Evolutionary conservation across 1,140 invertebrate genomes (phyloP).

Genomic region (Penaeus indicus): DNA sequence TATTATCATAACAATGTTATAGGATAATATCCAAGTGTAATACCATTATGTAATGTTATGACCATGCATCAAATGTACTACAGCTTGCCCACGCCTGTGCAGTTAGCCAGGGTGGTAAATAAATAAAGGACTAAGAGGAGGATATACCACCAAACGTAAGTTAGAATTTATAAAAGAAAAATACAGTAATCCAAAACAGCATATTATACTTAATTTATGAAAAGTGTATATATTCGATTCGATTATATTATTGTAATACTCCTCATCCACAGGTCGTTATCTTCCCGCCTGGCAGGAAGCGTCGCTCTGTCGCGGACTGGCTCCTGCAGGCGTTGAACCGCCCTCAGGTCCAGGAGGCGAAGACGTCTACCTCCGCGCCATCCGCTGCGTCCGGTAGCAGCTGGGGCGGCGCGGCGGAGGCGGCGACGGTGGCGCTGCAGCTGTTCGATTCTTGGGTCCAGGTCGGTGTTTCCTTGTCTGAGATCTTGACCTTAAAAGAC

Average conservation of each 20-base stretch:
- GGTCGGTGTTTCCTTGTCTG: background rate
- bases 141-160: background rate
- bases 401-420: background rate
- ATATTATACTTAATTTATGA: background rate
- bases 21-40: no score
- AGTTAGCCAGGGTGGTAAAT: no score
- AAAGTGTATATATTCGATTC: constrained; percentile 36
- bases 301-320: constrained; percentile 12
- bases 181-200: no score
- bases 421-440: background rate
- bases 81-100: no score
- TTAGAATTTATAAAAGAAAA: background rate
- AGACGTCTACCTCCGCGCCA: background rate
- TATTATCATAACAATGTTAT: no score
- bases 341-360: background rate
- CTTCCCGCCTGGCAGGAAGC: constrained; percentile 37
- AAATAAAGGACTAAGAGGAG: no score
- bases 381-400: background rate
- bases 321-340: background rate
- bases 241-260: constrained; percentile 31
- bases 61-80: no score
- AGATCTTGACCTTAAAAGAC: background rate
- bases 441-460: background rate
- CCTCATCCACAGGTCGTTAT: constrained; percentile 31
- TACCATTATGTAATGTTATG: no score